Percentiles rank a stretch among this genome's conserved stretches.
phyloP scores from a whole-genome alignment of 2,113 vertebrate genomes.

The Microtus montanus region DNA sequence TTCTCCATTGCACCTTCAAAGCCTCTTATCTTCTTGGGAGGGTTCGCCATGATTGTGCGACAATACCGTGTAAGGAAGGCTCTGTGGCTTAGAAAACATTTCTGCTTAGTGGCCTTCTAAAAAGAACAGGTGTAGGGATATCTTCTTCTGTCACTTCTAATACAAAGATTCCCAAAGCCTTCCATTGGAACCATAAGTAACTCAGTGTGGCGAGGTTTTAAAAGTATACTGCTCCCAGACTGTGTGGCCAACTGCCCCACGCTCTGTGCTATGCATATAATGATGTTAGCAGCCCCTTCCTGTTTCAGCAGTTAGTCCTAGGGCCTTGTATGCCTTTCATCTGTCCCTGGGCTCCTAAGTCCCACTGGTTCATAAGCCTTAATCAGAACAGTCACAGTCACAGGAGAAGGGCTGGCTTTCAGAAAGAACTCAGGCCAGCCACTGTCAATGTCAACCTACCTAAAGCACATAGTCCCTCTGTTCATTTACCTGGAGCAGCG shows the following conservation, averaged over 20 bases:
- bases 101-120: not conserved
- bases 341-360: not conserved
- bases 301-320: not conserved
- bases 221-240: not conserved
- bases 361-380: not conserved
- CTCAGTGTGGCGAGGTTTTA: not conserved
- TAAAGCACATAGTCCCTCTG: not conserved
- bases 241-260: not conserved
- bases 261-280: not conserved
- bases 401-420: not conserved
- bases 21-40: conserved; percentile 22
- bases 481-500: not conserved
- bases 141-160: not conserved
- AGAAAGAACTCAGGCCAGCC: not conserved
- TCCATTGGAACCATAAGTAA: not conserved
- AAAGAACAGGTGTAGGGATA: not conserved
- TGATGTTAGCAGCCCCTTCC: not conserved
- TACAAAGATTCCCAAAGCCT: not conserved
- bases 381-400: not conserved
- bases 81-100: not conserved
- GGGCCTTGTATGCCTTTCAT: not conserved
- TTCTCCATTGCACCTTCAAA: not conserved
- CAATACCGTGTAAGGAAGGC: not conserved
- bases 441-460: not conserved
- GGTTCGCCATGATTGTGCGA: not conserved